A percentile compares a stretch with the other conserved stretches of the same genome.
Conservation (phyloP, 2,113 vertebrate genomes). For the Benitochromis conjunctus region DNA sequence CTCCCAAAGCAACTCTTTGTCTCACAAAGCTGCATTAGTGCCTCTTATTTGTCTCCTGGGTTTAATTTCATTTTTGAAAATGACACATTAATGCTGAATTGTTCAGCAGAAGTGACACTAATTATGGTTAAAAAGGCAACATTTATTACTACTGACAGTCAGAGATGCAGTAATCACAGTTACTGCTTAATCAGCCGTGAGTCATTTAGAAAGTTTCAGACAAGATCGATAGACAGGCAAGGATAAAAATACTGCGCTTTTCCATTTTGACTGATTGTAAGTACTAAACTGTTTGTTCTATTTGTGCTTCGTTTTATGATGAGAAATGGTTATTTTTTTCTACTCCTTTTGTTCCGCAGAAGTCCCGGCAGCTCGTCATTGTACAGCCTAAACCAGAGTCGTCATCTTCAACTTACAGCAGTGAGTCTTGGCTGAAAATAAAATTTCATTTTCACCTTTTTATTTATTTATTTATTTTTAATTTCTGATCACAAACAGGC, state of each 20-base stretch:
- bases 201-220: background rate
- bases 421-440: conserved; percentile 46
- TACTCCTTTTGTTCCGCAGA: conserved; percentile 20
- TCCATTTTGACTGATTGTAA: background rate
- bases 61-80: background rate
- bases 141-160: background rate
- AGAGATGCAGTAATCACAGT: background rate
- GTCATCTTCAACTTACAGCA: conserved; percentile 25
- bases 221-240: background rate
- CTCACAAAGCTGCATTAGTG: background rate
- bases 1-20: background rate
- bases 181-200: background rate
- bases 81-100: background rate
- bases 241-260: background rate
- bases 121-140: background rate
- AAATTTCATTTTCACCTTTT: background rate
- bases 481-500: background rate
- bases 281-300: background rate
- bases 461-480: accelerated
- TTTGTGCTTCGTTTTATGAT: background rate
- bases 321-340: background rate
- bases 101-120: background rate
- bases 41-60: background rate
- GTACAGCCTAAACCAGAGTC: conserved; percentile 60
- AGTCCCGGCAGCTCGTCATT: conserved; percentile 59